phyloP scores from a whole-genome alignment of 2,113 vertebrate genomes.

The Bucco capensis region DNA sequence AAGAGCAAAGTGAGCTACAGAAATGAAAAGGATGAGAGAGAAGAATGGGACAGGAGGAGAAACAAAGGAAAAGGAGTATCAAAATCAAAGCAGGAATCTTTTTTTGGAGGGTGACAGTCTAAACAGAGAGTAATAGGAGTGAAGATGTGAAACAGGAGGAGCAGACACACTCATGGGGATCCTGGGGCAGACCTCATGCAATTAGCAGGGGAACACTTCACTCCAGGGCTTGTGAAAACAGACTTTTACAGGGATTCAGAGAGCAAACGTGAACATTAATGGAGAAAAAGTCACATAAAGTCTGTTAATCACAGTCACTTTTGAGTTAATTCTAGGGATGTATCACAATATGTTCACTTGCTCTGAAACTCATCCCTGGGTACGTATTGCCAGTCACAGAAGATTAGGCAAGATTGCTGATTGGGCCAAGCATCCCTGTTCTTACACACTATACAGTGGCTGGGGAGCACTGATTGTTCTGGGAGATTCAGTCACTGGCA shows the following conservation, averaged over 20 bases:
- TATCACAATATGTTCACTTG: rapidly evolving
- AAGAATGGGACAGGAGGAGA: background rate
- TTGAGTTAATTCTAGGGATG: background rate
- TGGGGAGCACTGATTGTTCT: background rate
- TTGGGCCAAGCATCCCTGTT: background rate
- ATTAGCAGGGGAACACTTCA: background rate
- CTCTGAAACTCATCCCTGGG: background rate
- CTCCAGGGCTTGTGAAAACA: background rate
- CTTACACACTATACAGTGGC: rapidly evolving
- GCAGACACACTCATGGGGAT: background rate
- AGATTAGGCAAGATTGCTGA: background rate
- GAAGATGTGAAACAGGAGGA: background rate
- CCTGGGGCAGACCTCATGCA: background rate
- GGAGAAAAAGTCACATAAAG: background rate
- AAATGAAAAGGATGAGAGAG: background rate
- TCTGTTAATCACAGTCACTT: background rate
- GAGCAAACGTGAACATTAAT: background rate
- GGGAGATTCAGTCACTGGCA: background rate
- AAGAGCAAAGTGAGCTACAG: background rate
- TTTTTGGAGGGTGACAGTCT: background rate
- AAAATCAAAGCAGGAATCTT: background rate
- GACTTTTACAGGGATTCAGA: background rate
- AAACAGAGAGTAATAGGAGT: background rate
- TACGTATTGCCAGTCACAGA: background rate
- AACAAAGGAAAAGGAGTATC: background rate